Percentiles rank a stretch among this genome's conserved stretches.
Evolutionary conservation across 2,797 vertebrate species (phyloP).

Genomic region (Erethizon dorsatum): DNA sequence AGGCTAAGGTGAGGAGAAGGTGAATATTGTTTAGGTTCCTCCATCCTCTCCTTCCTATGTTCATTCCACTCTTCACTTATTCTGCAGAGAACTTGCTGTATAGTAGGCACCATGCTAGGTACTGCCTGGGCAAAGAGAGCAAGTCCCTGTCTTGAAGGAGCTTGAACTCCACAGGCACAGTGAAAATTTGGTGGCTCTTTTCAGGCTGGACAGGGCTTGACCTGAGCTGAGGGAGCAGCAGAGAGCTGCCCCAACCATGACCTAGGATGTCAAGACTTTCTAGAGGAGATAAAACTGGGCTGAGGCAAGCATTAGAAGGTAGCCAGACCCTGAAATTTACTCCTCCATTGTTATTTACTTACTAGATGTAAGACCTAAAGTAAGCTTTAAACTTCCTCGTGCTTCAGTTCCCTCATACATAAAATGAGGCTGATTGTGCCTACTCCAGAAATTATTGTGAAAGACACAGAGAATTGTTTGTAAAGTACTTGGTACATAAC

Average conservation of each 20-base stretch:
- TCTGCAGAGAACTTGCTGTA: not conserved
- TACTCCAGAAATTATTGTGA: conserved; percentile 17
- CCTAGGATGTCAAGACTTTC: not conserved
- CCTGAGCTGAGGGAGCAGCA: not conserved
- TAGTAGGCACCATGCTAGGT: not conserved
- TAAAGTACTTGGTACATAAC: not conserved
- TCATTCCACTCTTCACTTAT: not conserved
- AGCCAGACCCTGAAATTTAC: not conserved
- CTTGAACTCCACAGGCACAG: not conserved
- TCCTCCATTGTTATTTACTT: not conserved
- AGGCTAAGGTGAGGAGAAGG: not conserved
- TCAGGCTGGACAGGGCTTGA: not conserved
- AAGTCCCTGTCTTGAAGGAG: not conserved
- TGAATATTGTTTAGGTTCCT: not conserved
- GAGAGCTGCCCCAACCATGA: not conserved
- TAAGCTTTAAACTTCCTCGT: not conserved
- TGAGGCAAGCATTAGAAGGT: not conserved
- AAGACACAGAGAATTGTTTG: not conserved
- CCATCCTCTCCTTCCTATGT: not conserved
- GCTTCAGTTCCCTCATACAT: not conserved
- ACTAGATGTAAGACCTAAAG: not conserved
- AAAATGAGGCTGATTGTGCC: not conserved
- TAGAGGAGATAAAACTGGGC: not conserved
- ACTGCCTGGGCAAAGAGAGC: not conserved
- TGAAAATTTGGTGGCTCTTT: not conserved